Percentiles rank a stretch among this genome's conserved stretches.
These are phyloP conservation scores for Zonitis immaculata DNA, from an alignment of 2,888 invertebrate species.

Conservation along the genomic window DNA sequence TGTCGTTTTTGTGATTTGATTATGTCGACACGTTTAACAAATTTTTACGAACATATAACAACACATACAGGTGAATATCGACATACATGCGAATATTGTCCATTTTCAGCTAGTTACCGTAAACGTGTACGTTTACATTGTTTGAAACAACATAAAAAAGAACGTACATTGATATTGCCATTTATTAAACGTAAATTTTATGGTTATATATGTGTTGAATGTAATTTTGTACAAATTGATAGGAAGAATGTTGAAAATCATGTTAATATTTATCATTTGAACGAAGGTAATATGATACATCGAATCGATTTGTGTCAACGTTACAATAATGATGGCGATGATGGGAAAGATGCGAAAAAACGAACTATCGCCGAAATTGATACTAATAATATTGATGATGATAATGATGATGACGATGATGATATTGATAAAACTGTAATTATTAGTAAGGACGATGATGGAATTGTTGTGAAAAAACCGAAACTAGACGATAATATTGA, in stretches of 20 bases:
- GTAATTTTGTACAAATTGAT: constrained; percentile 68
- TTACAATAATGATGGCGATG: constrained; percentile 3
- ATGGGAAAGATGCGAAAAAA: constrained; percentile 1
- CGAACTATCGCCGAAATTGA: not conserved
- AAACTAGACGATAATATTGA: constrained; percentile 3
- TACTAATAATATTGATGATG: not conserved
- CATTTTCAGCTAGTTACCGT: constrained; percentile 31
- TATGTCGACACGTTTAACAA: constrained; percentile 29
- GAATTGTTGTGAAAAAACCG: not conserved
- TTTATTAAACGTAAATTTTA: constrained; percentile 24
- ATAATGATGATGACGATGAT: not conserved
- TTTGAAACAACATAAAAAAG: constrained; percentile 27
- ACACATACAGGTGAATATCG: constrained; percentile 76
- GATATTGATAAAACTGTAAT: constrained; percentile 6
- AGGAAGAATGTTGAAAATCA: constrained; percentile 60
- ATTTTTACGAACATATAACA: constrained; percentile 69
- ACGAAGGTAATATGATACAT: constrained; percentile 47
- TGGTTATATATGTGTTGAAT: constrained; percentile 62
- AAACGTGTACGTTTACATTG: constrained; percentile 37
- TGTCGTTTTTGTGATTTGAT: constrained; percentile 44
- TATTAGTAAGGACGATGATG: too few relatives aligned
- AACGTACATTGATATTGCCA: constrained; percentile 18
- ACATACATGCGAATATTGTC: constrained; percentile 61
- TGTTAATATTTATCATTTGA: constrained; percentile 54
- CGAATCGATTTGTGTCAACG: constrained; percentile 41